These are phyloP conservation scores for Ceriagrion tenellum DNA, from an alignment of 2,888 invertebrate species.

Conservation along the genomic window DNA sequence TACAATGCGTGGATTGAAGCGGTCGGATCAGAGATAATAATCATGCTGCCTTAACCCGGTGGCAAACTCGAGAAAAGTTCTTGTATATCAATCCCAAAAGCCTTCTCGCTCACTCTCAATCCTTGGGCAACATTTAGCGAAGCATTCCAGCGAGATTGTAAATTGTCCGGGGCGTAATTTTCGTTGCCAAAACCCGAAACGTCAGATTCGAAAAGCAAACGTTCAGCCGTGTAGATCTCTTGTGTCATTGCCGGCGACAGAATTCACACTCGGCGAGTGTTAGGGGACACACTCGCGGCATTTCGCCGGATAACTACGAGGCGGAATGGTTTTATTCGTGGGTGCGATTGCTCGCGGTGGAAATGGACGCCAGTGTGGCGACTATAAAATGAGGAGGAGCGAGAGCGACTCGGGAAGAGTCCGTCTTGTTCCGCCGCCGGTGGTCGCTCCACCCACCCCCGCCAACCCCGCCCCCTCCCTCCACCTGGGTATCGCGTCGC, in stretches of 20 bases:
- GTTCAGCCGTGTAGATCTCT: neutral
- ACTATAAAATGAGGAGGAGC: neutral
- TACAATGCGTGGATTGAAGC: neutral
- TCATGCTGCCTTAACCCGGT: too few species aligned
- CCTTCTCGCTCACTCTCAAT: neutral
- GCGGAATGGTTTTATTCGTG: neutral
- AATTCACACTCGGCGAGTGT: neutral
- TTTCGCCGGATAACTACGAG: neutral
- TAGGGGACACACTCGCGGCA: neutral
- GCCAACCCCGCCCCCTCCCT: neutral
- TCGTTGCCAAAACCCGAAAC: neutral
- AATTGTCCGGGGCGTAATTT: neutral
- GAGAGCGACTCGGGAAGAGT: neutral
- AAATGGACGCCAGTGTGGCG: neutral
- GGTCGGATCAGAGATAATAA: neutral
- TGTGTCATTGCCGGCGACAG: neutral
- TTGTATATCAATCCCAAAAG: neutral
- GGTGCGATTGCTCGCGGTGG: neutral
- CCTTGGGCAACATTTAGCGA: neutral
- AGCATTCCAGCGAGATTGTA: neutral
- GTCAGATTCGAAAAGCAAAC: neutral
- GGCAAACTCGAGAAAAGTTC: too few species aligned
- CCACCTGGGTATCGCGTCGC: neutral
- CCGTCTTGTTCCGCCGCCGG: neutral
- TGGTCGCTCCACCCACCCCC: too few species aligned